Base-by-base conservation (phyloP, 2,888 invertebrate genomes). In the Apomyelois bistriatella region DNA sequence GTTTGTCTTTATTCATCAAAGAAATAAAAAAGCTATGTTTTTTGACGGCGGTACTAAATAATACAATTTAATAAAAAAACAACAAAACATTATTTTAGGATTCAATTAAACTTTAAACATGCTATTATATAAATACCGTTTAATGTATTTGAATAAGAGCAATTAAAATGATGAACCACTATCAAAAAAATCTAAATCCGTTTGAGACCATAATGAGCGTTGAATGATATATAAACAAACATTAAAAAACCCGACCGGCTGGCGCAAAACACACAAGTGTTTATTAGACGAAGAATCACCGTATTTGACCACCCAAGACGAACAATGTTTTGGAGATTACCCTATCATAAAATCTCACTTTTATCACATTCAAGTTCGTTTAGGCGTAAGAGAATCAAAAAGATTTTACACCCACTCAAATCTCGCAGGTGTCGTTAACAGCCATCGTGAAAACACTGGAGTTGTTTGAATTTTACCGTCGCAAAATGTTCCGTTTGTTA, bases 341-440 rank as follows among this genome's bases (percentile, higher is more conserved):
- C 69, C 74, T 86, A 89, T 88, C 85, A 74, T 87, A 89, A 89
- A 88, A 89, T 88, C 89, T 84, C 64, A 66, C 75, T 81, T 85
- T 87, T 88, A 87, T 87, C 82, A 74, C 73, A 65, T 69, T 68
- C 68, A 67, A 70, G 73, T 71, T 70, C 74, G 71, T 81, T 75
- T 72, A 73, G 60, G 65, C 70, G 69, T 73, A 75, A 74, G 70
- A 72, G 72, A 74, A 82, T 77, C 72, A 77, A 78, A 74, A 78
- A 82, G 79, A 79, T 79, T 79, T 77, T 76, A 86, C 85, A 76
- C 85, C 85, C 82, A 85, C 86, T 79, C 77, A 48, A 60, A 65
- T 59, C 64, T 67, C 73, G 76, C 68, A 69, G 72, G 61, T 71
- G 68, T 41, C n/a, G 67, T 78, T 81, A 82, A 81, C 70, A 65